These are phyloP conservation scores for Pelecanoides urinatrix DNA, from an alignment of 2,113 vertebrate species.

Conservation along the genomic window DNA sequence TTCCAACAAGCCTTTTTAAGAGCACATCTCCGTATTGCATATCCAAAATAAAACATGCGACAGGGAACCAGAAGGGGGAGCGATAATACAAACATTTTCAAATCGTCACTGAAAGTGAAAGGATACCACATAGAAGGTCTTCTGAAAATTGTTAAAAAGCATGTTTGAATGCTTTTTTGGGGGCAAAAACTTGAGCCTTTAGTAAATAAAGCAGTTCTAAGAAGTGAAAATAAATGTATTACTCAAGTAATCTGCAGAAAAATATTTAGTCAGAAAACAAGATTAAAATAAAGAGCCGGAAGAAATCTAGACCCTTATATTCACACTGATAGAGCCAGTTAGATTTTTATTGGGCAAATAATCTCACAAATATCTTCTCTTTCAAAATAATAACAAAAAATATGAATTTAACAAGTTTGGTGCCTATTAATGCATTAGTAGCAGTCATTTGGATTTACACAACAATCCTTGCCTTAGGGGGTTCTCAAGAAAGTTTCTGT, in stretches of 20 bases:
- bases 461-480: not conserved
- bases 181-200: not conserved
- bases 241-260: not conserved
- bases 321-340: not conserved
- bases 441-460: not conserved
- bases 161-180: fast-evolving
- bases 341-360: not conserved
- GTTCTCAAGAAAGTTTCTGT: not conserved
- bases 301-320: not conserved
- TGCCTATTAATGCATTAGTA: not conserved
- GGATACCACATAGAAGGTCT: not conserved
- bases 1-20: not conserved
- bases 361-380: not conserved
- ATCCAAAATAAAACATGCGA: not conserved
- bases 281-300: not conserved
- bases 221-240: not conserved
- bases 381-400: not conserved
- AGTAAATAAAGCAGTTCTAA: not conserved
- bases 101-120: not conserved
- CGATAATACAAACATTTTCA: not conserved
- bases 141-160: not conserved
- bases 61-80: conserved; percentile 45
- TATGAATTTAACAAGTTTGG: not conserved
- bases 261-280: not conserved
- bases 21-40: fast-evolving